Conservation (phyloP, 2,113 vertebrate genomes). For the Candoia aspera region DNA sequence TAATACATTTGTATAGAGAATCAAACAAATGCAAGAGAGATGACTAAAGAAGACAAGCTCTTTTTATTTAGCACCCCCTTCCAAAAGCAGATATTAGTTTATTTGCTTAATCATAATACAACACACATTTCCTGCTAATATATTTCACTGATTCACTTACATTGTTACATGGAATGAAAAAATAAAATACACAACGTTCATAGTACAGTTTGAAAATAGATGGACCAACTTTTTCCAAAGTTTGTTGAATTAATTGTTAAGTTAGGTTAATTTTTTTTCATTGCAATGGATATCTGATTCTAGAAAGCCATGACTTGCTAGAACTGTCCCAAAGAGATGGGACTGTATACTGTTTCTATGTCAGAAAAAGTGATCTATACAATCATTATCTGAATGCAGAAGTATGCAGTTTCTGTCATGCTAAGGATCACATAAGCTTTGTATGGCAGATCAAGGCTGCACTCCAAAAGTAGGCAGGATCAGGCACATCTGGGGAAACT, state of each 20-base stretch:
- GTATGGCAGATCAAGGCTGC: background rate
- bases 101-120: background rate
- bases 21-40: background rate
- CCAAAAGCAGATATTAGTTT: background rate
- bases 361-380: background rate
- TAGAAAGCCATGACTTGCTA: background rate
- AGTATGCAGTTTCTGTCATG: background rate
- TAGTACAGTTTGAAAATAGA: background rate
- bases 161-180: background rate
- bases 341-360: background rate
- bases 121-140: background rate
- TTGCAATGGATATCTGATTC: background rate
- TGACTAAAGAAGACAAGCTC: background rate
- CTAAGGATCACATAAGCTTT: background rate
- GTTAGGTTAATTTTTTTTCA: background rate
- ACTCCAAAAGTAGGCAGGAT: background rate
- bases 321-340: background rate
- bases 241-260: background rate
- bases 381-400: background rate
- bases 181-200: background rate
- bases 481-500: background rate
- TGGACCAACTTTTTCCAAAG: background rate
- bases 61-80: background rate
- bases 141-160: background rate
- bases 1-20: background rate